Evolutionary conservation across 1,140 invertebrate species (phyloP).

Genomic region (Hycleus cichorii): DNA sequence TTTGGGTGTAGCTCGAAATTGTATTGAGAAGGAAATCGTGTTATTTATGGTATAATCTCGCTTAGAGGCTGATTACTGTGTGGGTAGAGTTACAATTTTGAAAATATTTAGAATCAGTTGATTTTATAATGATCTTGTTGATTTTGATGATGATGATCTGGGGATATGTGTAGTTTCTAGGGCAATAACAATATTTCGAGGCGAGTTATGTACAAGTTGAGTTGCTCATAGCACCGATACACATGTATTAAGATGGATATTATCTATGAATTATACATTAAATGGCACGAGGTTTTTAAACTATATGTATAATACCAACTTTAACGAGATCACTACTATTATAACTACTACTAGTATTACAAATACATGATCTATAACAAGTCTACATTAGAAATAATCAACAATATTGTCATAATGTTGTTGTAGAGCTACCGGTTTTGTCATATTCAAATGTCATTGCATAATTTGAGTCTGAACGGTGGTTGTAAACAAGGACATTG

Average conservation of each 20-base stretch:
- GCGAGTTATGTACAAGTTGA: slow-evolving; percentile 30
- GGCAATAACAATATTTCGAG: slow-evolving; percentile 31
- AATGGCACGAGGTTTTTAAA: slow-evolving; percentile 19
- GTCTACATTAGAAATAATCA: neutral
- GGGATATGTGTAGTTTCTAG: neutral
- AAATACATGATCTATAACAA: slow-evolving; percentile 12
- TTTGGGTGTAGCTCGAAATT: neutral
- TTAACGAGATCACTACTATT: slow-evolving; percentile 19
- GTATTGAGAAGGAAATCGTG: too few species aligned
- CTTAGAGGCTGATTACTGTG: neutral
- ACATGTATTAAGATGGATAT: slow-evolving; percentile 18
- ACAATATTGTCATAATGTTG: neutral
- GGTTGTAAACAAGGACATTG: too few species aligned
- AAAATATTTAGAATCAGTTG: too few species aligned
- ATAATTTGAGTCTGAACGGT: too few species aligned
- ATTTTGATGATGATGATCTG: slow-evolving; percentile 1
- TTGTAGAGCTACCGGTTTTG: too few species aligned
- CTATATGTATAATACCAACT: neutral
- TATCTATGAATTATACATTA: slow-evolving; percentile 24
- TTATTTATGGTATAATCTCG: too few species aligned
- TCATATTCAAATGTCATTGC: too few species aligned
- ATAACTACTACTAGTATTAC: too few species aligned
- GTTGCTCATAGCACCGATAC: slow-evolving; percentile 22
- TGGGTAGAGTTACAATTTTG: slow-evolving; percentile 3
- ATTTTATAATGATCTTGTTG: slow-evolving; percentile 8